Evolutionary conservation across 2,113 vertebrate species (phyloP).

Genomic region (Takifugu flavidus): DNA sequence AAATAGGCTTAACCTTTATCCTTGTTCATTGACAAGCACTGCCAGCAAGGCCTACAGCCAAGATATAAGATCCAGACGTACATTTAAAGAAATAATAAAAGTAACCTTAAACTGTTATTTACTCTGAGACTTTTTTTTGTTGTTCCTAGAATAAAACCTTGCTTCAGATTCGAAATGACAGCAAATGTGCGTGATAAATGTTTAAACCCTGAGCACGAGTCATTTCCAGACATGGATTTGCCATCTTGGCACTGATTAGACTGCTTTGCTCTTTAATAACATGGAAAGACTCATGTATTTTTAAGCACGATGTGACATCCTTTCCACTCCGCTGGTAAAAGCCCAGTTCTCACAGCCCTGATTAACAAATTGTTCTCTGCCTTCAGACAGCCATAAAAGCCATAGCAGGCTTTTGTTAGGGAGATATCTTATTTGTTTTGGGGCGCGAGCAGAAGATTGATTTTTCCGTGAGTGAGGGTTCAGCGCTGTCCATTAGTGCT

Average conservation of each 20-base stretch:
- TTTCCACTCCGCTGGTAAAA: slow-evolving; percentile 1
- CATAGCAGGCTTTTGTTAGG: too few species aligned
- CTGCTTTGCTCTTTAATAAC: slow-evolving; percentile 14
- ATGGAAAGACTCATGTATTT: slow-evolving; percentile 7
- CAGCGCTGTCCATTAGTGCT: too few species aligned
- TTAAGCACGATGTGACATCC: slow-evolving; percentile 16
- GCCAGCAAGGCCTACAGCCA: slow-evolving; percentile 38
- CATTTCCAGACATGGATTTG: slow-evolving; percentile 10
- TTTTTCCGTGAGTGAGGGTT: too few species aligned
- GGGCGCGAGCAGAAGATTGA: too few species aligned
- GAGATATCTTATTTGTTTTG: too few species aligned
- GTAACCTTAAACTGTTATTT: not conserved
- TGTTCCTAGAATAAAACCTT: not conserved
- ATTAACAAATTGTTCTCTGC: not conserved
- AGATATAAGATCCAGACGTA: slow-evolving; percentile 9
- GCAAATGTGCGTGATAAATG: slow-evolving; percentile 1
- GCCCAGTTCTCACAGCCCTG: not conserved
- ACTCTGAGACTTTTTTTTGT: slow-evolving; percentile 5
- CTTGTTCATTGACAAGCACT: slow-evolving; percentile 35
- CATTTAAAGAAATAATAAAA: slow-evolving; percentile 9
- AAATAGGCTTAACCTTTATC: slow-evolving; percentile 41
- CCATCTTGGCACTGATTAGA: slow-evolving; percentile 10
- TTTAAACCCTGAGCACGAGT: slow-evolving; percentile 5
- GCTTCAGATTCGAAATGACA: not conserved
- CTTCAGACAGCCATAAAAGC: not conserved